Percentiles rank a stretch among this genome's conserved stretches.
Evolutionary conservation across 2,888 invertebrate genomes (phyloP).

Genomic region (Cosmia pyralina): DNA sequence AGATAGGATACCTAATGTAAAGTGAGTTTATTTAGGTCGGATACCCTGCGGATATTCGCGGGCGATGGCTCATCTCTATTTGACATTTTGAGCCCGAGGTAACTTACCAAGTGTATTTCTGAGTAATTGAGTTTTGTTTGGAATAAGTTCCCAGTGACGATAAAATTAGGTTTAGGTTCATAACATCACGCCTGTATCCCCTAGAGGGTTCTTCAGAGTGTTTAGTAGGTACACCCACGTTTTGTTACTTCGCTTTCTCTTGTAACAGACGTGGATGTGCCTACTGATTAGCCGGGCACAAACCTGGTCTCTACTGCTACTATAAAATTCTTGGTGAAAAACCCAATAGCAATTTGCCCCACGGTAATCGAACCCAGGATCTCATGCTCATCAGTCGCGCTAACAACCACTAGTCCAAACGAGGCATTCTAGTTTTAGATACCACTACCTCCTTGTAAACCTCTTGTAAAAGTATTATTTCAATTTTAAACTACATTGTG

Average conservation of each 20-base stretch:
- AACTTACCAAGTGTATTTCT: conserved; percentile 47
- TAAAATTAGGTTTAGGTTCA: conserved; percentile 36
- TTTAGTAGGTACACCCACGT: neutral
- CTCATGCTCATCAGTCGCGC: too few relatives aligned
- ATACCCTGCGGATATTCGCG: conserved; percentile 53
- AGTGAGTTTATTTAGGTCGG: conserved; percentile 47
- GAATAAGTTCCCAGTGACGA: conserved; percentile 23
- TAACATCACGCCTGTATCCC: neutral
- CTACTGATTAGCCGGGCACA: too few relatives aligned
- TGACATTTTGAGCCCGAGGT: conserved; percentile 48
- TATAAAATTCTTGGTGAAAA: too few relatives aligned
- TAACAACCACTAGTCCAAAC: too few relatives aligned
- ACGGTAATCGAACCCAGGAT: too few relatives aligned
- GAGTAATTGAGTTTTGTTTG: conserved; percentile 54
- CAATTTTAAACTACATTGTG: too few relatives aligned
- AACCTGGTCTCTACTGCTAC: too few relatives aligned
- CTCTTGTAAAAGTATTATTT: too few relatives aligned
- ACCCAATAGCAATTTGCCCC: too few relatives aligned
- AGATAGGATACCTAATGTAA: conserved; percentile 16
- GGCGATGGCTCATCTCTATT: conserved; percentile 53
- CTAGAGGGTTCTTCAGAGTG: neutral
- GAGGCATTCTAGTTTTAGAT: too few relatives aligned
- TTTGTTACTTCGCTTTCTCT: neutral
- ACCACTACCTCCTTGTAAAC: too few relatives aligned
- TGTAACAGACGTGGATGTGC: neutral